Percentiles rank a stretch among this genome's conserved stretches.
phyloP scores from a whole-genome alignment of 53 echinoderm and acorn worm species.

The Paracentrotus lividus region DNA sequence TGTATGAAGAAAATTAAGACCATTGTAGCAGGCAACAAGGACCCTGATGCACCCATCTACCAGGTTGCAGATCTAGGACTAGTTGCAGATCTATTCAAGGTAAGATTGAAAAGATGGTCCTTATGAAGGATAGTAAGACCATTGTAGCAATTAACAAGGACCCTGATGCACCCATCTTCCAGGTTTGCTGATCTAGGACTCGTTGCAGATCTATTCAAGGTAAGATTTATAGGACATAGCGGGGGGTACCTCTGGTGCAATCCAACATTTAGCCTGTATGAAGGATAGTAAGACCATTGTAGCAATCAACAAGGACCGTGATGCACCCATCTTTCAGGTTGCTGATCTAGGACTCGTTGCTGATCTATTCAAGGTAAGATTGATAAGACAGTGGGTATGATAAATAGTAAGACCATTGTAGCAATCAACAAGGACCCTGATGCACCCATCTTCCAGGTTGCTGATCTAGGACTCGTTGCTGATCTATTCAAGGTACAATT shows the following conservation, averaged over 20 bases:
- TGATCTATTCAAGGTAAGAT: conserved; percentile 91
- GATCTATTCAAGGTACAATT: too few relatives aligned
- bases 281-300: conserved; percentile 95
- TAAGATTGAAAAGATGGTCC: too few relatives aligned
- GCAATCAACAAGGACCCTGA: too few relatives aligned
- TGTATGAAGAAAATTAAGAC: conserved; percentile 97
- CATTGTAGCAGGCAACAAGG: conserved; percentile 97
- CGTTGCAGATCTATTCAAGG: conserved; percentile 95
- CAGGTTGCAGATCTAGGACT: conserved; percentile 88
- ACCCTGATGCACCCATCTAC: conserved; percentile 97
- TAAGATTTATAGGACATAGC: conserved; percentile 92
- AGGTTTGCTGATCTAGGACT: conserved; percentile 87
- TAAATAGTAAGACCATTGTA: too few relatives aligned
- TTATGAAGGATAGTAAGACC: conserved; percentile 96
- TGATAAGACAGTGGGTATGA: too few relatives aligned
- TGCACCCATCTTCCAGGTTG: too few relatives aligned
- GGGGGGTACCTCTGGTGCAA: conserved; percentile 96
- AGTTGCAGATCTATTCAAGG: conserved; percentile 95
- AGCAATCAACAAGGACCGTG: conserved; percentile 95
- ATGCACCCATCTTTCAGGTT: conserved; percentile 97
- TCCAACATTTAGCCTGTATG: conserved; percentile 97
- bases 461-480: too few relatives aligned
- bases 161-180: conserved; percentile 97
- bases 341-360: conserved; percentile 86
- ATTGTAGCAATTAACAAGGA: conserved; percentile 99